Conservation (phyloP, 2,797 vertebrate species). For the Orestias chungarensis region DNA sequence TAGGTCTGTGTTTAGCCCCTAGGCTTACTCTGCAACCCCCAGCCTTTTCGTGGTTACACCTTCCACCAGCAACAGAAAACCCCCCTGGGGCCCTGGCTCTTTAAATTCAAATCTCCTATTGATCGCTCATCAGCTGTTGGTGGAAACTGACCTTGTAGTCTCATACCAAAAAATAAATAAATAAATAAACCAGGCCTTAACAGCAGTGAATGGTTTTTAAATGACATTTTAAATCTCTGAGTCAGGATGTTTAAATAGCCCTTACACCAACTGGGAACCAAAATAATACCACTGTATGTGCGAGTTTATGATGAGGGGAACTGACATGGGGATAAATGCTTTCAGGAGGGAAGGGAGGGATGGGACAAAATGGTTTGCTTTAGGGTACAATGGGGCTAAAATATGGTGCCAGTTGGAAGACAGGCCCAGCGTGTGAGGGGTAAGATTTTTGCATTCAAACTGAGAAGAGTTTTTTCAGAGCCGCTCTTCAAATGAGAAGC, state of each 20-base stretch:
- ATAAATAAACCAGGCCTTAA: constrained; percentile 79
- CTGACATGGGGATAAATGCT: constrained; percentile 27
- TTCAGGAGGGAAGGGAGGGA: constrained; percentile 3
- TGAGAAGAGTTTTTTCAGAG: constrained; percentile 37
- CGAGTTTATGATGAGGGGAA: constrained; percentile 38
- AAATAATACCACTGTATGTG: constrained; percentile 62
- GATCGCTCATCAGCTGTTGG: constrained; percentile 83
- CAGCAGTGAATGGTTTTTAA: constrained; percentile 71
- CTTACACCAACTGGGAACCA: constrained; percentile 68
- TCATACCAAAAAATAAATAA: constrained; percentile 75
- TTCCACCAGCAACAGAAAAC: constrained; percentile 64
- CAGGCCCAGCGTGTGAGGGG: constrained; percentile 52
- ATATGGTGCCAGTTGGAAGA: constrained; percentile 58
- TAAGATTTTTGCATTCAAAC: constrained; percentile 54
- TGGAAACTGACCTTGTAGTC: constrained; percentile 79
- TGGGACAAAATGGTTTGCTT: constrained; percentile 58
- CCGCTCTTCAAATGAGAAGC: constrained; percentile 56
- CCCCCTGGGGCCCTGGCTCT: constrained; percentile 72
- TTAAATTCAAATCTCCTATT: constrained; percentile 85
- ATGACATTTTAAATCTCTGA: constrained; percentile 75
- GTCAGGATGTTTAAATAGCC: constrained; percentile 65
- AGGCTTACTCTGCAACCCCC: constrained; percentile 67
- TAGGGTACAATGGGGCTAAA: constrained; percentile 58
- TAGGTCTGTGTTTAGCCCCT: constrained; percentile 71
- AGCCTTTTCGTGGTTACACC: constrained; percentile 58